Evolutionary conservation across 2,797 vertebrate species (phyloP), one percentile per base, ranked within the genome.

Genomic region (Sebastolobus alascanus): DNA sequence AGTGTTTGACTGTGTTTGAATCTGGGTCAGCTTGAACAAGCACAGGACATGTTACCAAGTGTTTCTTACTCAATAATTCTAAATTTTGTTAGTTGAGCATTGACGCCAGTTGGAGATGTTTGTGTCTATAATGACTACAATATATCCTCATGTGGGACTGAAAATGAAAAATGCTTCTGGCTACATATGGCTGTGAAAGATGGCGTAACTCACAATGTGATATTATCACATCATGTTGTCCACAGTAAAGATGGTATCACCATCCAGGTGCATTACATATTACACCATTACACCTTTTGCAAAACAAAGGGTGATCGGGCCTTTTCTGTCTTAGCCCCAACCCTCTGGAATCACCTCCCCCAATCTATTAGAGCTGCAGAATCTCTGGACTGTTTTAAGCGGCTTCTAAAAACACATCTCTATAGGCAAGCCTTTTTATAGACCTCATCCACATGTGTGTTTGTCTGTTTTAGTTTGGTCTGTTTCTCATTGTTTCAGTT

Each of bases 1-100:
- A 65, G 29, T 40, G 31, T 82, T 72, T 60, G 66, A 60, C 40
- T 75, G 63, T 0, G 6, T 61, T 46, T 40, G 35, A 76, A 79
- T 84, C 13, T 60, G 20, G 38, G 18, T 79, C 72, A 55, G 14
- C 4, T 66, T 4, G 31, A 64, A 68, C 27, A 74, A 73, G 5
- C 25, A 52, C 43, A 43, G 14, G 43, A 66, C 25, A n/a, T 11
- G 18, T 33, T 38, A 50, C 11, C 5, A n/a, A 54, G 33, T 35
- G 16, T 58, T 73, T 16, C 38, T 65, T 54, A 65, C 50, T 54
- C 13, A 54, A 5, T 58, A 2, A 29, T n/a, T 64, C 73, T 12
- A 38, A n/a, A 40, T 40, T 61, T 5, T 52, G 1, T 8, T 14
- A 12, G 46, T n/a, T 31, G 20, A 52, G 11, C 8, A 4, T 8